A percentile compares a stretch with the other conserved stretches of the same genome.
phyloP scores from a whole-genome alignment of 2,113 vertebrate species.

The Todiramphus saurophagus region DNA sequence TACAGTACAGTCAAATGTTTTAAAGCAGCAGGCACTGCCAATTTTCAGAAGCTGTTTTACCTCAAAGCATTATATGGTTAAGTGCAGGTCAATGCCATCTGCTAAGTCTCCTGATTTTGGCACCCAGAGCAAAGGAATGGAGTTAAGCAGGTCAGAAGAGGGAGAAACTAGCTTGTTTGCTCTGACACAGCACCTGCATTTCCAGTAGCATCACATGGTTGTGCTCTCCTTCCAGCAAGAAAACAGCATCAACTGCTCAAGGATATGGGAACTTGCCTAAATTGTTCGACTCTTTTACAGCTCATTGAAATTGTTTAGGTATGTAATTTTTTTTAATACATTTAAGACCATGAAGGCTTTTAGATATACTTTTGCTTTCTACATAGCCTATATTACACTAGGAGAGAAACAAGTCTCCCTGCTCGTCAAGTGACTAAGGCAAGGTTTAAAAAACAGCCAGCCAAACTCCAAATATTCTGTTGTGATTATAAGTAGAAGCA shows the following conservation, averaged over 20 bases:
- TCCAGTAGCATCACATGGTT: fast-evolving
- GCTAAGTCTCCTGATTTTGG: not conserved
- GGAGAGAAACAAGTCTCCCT: not conserved
- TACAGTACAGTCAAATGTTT: not conserved
- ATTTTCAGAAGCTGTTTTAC: not conserved
- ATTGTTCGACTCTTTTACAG: not conserved
- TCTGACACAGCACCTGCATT: fast-evolving
- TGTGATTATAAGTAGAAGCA: not conserved
- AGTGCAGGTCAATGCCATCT: not conserved
- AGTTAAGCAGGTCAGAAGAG: not conserved
- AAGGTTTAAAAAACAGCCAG: not conserved
- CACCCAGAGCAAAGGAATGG: not conserved
- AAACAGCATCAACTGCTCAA: not conserved
- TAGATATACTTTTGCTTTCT: not conserved
- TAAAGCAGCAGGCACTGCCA: not conserved
- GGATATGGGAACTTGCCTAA: not conserved
- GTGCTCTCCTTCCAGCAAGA: not conserved
- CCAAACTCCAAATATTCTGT: not conserved
- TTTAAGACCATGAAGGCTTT: not conserved
- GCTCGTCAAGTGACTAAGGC: not conserved
- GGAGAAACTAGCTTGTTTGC: not conserved
- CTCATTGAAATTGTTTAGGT: not conserved
- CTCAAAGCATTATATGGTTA: not conserved
- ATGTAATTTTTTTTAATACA: not conserved
- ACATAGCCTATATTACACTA: not conserved